These are phyloP conservation scores for Mormyrus hasselquistii DNA, from an alignment of 2,797 vertebrate species.

Conservation along the genomic window DNA sequence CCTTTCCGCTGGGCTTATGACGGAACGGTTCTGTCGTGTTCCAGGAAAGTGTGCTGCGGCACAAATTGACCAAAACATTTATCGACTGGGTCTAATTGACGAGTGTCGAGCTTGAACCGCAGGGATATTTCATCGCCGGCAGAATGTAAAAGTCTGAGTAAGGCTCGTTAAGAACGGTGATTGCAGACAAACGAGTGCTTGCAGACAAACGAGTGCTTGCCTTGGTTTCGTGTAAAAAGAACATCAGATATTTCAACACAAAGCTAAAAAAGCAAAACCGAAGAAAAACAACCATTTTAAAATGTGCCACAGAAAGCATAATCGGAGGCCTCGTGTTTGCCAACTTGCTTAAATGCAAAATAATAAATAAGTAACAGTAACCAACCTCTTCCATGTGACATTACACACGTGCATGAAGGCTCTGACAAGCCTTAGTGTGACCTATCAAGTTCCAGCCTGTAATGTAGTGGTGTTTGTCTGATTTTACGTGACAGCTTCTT, in stretches of 20 bases:
- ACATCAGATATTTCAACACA: neutral
- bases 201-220: conserved; percentile 38
- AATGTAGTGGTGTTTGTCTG: neutral
- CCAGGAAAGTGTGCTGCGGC: conserved; percentile 2
- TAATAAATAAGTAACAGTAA: neutral
- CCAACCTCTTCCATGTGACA: neutral
- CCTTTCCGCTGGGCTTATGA: neutral
- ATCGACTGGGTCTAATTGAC: conserved; percentile 40
- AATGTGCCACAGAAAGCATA: neutral
- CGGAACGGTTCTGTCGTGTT: neutral
- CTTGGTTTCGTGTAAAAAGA: conserved; percentile 18
- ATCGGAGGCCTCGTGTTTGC: neutral
- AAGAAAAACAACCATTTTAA: neutral
- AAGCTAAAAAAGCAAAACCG: neutral
- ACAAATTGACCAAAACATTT: conserved; percentile 35
- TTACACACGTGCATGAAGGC: neutral
- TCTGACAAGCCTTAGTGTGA: neutral
- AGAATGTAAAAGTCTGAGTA: conserved; percentile 32
- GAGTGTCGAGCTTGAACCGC: conserved; percentile 28
- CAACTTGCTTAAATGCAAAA: neutral
- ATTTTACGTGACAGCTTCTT: neutral
- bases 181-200: conserved; percentile 17
- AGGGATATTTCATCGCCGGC: conserved; percentile 37
- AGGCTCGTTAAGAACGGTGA: conserved; percentile 37
- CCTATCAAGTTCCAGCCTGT: neutral